Evolutionary conservation across 2,888 invertebrate species (phyloP).

Genomic region (Thereva nobilitata): DNA sequence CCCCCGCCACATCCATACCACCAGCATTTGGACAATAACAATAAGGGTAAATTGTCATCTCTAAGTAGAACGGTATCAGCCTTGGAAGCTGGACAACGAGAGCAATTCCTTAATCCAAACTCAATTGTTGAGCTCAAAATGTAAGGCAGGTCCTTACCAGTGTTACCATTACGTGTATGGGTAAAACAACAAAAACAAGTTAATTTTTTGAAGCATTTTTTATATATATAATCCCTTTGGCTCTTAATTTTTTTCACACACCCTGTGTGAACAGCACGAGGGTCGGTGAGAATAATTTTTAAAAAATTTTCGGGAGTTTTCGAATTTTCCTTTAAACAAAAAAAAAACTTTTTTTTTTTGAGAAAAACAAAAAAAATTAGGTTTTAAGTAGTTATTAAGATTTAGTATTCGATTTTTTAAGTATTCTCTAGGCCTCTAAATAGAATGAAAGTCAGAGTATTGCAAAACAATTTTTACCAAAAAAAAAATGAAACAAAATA

Average conservation of each 20-base stretch:
- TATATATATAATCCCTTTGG: slow-evolving; percentile 5
- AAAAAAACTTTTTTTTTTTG: no score
- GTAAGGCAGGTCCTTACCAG: slow-evolving; percentile 49
- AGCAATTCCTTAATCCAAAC: slow-evolving; percentile 58
- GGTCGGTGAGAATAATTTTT: no score
- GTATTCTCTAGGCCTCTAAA: slow-evolving; percentile 26
- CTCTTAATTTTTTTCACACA: slow-evolving; percentile 5
- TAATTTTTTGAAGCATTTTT: background rate
- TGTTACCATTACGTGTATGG: background rate
- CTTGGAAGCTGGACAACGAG: slow-evolving; percentile 56
- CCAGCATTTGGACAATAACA: slow-evolving; percentile 46
- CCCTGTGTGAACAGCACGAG: no score
- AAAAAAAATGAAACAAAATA: slow-evolving; percentile 12
- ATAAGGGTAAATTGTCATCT: slow-evolving; percentile 49
- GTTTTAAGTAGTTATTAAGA: slow-evolving; percentile 22
- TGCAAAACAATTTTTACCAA: slow-evolving; percentile 28
- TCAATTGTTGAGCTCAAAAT: slow-evolving; percentile 59
- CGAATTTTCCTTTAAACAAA: no score
- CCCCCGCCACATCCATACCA: slow-evolving; percentile 27
- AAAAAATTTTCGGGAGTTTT: no score
- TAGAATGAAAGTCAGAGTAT: slow-evolving; percentile 18
- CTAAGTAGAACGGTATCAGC: slow-evolving; percentile 57
- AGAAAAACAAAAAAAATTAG: slow-evolving; percentile 2
- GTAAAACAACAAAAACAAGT: background rate
- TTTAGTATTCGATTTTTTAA: slow-evolving; percentile 11